Evolutionary conservation across 1,140 invertebrate species (phyloP), one percentile per base, ranked within the genome.

Genomic region (Rhyzopertha dominica): DNA sequence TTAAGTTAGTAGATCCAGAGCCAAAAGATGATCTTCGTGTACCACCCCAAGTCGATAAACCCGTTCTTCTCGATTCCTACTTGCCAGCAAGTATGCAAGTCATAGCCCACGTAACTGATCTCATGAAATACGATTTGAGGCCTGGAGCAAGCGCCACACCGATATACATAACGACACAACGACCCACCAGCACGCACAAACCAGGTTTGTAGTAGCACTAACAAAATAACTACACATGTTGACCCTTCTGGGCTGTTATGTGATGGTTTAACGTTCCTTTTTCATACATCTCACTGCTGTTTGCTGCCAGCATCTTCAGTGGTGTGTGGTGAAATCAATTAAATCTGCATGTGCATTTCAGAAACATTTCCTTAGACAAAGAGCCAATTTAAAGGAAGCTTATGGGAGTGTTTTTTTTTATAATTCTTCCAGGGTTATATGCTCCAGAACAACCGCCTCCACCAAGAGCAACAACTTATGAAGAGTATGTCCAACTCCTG

Each of bases 21-120:
- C n/a, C n/a, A n/a, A n/a, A n/a, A n/a, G n/a, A n/a, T n/a, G n/a
- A n/a, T n/a, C 23, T 31, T 19, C 22, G 56, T 25, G 42, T 28
- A 3, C 49, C 58, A 1, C 47, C 62, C 2, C 48, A 51, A 31
- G 54, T 59, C 1, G 44, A 14, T 16, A 53, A 37, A 25, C 54
- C 53, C 4, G 45, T 46, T 43, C 40, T 60, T 25, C 48, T 61
- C 14, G 46, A 57, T 14, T 65, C 62, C 2, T 78, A 72, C 44
- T 64, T 78, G 0, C 75, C 76, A 3, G 74, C 74, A 5, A 67
- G 68, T 1, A 78, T 78, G 75, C 76, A 78, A 49, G 61, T 76
- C 9, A 74, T 78, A 41, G 71, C 74, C 0, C 72, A 77, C 46
- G 60, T 76, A 5, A 75, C 74, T 0, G 74, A 78, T 56, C 68